These are phyloP conservation scores for Sinocyclocheilus anshuiensis DNA, from an alignment of 2,113 vertebrate species.

Conservation along the genomic window DNA sequence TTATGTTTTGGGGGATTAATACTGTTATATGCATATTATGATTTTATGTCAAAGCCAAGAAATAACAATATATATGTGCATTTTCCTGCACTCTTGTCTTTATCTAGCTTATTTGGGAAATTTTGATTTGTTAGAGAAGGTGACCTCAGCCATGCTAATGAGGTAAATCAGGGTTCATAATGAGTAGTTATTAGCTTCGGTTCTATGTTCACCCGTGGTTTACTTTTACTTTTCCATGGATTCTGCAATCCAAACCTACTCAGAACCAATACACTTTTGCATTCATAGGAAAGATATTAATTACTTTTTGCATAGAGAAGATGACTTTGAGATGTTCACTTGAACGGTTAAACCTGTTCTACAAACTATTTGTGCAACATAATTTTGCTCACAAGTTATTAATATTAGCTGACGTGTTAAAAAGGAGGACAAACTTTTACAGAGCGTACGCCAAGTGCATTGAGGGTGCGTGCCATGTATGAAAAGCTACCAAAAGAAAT, in stretches of 20 bases:
- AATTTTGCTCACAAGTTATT: too few relatives aligned
- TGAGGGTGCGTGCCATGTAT: background rate
- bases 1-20: constrained; percentile 78
- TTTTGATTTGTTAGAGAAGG: constrained; percentile 41
- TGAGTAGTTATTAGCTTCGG: constrained; percentile 39
- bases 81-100: constrained; percentile 60
- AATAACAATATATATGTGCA: constrained; percentile 71
- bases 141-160: constrained; percentile 48
- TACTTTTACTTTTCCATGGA: constrained; percentile 25
- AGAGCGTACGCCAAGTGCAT: constrained; percentile 22
- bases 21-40: constrained; percentile 72
- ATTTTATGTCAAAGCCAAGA: constrained; percentile 74
- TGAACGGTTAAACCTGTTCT: background rate
- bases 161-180: constrained; percentile 63
- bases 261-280: constrained; percentile 13
- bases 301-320: constrained; percentile 3
- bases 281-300: constrained; percentile 26
- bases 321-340: background rate
- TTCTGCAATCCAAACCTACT: background rate
- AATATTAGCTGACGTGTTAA: background rate
- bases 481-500: background rate
- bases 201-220: constrained; percentile 43
- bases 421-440: background rate
- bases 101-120: constrained; percentile 63
- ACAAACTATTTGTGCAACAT: background rate